Conservation (phyloP, 2,113 vertebrate species). For the Loxodonta africana region DNA sequence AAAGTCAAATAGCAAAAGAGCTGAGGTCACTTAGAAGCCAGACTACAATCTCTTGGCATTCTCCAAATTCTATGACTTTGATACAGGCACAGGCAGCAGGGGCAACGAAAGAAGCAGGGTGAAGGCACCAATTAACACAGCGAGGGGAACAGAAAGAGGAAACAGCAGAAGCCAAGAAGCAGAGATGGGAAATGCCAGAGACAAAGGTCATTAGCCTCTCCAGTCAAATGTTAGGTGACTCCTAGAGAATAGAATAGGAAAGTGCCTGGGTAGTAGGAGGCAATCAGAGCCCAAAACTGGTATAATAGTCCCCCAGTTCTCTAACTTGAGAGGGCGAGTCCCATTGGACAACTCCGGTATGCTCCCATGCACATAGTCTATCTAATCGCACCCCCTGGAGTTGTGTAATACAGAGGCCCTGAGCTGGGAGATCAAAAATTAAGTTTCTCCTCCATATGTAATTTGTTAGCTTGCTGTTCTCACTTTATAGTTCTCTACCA, state of each 20-base stretch:
- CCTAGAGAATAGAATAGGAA: not conserved
- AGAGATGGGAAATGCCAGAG: constrained; percentile 24
- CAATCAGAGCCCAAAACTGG: not conserved
- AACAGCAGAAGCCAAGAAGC: not conserved
- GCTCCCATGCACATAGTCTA: not conserved
- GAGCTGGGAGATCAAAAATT: constrained; percentile 21
- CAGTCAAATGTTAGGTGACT: not conserved
- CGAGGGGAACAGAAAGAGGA: not conserved
- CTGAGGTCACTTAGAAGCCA: constrained; percentile 17
- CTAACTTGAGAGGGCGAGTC: not conserved
- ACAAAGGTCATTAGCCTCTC: not conserved
- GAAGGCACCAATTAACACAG: not conserved
- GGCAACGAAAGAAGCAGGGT: not conserved
- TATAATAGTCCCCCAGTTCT: not conserved
- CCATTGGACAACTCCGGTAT: not conserved
- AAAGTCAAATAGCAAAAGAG: constrained; percentile 49
- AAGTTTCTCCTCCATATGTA: not conserved
- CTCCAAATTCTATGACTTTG: constrained; percentile 2
- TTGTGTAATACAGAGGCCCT: not conserved
- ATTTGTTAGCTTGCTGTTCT: not conserved
- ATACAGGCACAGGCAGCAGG: not conserved
- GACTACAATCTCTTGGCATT: not conserved
- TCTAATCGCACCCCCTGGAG: not conserved
- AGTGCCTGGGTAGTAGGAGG: not conserved
- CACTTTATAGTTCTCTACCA: not conserved